Base-by-base conservation (phyloP, 2,797 vertebrate genomes). In the Peromyscus attwateri region DNA sequence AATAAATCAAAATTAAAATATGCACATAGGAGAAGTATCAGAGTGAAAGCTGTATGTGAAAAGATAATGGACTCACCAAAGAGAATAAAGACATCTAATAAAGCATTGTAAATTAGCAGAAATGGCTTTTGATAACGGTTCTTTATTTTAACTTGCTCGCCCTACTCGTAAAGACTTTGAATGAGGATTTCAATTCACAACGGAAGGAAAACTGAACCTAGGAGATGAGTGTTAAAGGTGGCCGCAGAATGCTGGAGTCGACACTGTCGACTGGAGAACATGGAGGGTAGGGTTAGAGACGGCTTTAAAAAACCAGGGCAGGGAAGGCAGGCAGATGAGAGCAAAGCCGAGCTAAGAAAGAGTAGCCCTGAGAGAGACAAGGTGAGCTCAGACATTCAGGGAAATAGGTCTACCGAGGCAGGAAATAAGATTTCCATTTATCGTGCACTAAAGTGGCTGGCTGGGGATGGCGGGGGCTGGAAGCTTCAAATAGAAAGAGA, bases 361-460 rank as follows among this genome's bases (percentile, higher is more conserved):
- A 89, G 73, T 10, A 93, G 81, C 43, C 79, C 89, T 31, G 75
- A 90, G 95, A 95, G 79, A 93, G 55, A 75, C 91, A 70, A 85
- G 87, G 92, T 37, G 64, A 94, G 55, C 91, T 89, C 43, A 89
- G 95, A 95, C 94, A 94, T 91, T 93, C 94, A 97, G 97, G 97
- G 93, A 97, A 97, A 97, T 79, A 96, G 94, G 96, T 95, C 94
- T 96, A 68, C 89, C 96, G 90, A 96, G 80, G 89, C 94, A 95
- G 87, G 94, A 97, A 97, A 70, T 92, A 95, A 97, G 92, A 92
- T 92, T 96, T 95, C 95, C 96, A 96, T 92, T 97, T 96, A 96
- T 80, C 82, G 37, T 76, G 79, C 82, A 68, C 64, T 95, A 92
- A 97, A 97, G 96, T 88, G 64, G 75, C 64, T 21, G n/a, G 84